Evolutionary conservation across 2,888 invertebrate genomes (phyloP).

Genomic region (Leptinotarsa juncta): DNA sequence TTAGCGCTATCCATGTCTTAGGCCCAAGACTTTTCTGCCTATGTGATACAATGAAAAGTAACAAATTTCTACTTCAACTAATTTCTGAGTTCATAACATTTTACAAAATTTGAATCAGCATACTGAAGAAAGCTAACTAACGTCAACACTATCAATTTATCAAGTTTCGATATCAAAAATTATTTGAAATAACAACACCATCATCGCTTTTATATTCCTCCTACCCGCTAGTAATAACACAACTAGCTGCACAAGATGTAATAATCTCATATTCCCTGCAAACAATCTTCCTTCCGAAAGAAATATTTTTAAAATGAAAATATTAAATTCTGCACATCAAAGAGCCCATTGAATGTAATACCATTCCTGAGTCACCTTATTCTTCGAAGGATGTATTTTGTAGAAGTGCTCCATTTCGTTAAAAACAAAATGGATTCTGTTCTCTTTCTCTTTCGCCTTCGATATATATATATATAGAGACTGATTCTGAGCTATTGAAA

Average conservation of each 20-base stretch:
- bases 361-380: conserved; percentile 25
- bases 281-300: background rate
- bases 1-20: too few relatives aligned
- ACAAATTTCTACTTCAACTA: too few relatives aligned
- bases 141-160: too few relatives aligned
- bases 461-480: conserved; percentile 11
- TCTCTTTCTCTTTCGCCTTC: conserved; percentile 4
- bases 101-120: too few relatives aligned
- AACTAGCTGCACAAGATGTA: background rate
- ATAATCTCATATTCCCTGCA: background rate
- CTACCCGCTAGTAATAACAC: background rate
- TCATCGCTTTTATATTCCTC: too few relatives aligned
- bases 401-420: conserved; percentile 27
- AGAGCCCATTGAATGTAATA: conserved; percentile 20
- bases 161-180: too few relatives aligned
- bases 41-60: too few relatives aligned
- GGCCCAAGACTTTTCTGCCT: too few relatives aligned
- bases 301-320: background rate
- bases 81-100: too few relatives aligned
- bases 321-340: background rate
- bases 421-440: background rate
- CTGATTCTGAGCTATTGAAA: conserved; percentile 37
- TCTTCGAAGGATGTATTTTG: conserved; percentile 16
- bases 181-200: too few relatives aligned
- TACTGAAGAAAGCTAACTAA: too few relatives aligned